These are phyloP conservation scores for Polietes domitor DNA, from an alignment of 2,888 invertebrate species.

Conservation along the genomic window DNA sequence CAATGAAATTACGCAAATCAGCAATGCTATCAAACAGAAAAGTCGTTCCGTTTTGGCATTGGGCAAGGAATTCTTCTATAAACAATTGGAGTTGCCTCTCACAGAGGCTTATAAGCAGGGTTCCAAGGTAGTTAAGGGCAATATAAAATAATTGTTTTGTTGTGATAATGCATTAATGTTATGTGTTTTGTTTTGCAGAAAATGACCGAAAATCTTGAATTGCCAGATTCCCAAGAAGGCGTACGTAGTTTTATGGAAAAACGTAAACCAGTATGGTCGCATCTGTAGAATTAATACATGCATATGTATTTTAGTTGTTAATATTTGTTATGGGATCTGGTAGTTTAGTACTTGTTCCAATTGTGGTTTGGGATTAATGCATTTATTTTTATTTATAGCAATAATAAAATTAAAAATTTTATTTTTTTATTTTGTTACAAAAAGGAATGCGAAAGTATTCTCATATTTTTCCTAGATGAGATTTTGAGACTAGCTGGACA, in stretches of 20 bases:
- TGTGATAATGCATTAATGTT: neutral
- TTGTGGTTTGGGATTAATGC: constrained; percentile 2
- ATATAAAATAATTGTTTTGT: neutral
- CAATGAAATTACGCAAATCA: constrained; percentile 85
- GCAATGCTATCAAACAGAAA: constrained; percentile 87
- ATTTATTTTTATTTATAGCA: constrained; percentile 5
- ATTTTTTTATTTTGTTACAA: neutral
- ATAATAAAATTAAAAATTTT: neutral
- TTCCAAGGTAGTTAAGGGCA: constrained; percentile 80
- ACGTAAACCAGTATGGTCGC: constrained; percentile 88
- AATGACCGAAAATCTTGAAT: constrained; percentile 92
- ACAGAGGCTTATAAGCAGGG: constrained; percentile 90
- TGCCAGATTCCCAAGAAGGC: constrained; percentile 94
- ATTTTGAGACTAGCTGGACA: no score
- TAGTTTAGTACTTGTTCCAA: no score
- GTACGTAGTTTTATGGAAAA: constrained; percentile 94
- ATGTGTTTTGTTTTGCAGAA: constrained; percentile 61
- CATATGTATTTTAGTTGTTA: neutral
- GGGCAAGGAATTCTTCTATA: constrained; percentile 95
- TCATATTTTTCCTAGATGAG: no score
- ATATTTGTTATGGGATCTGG: neutral
- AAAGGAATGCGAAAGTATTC: no score
- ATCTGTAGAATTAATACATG: constrained; percentile 62
- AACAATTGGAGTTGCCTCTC: constrained; percentile 88
- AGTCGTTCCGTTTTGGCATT: constrained; percentile 91